Evolutionary conservation across 2,113 vertebrate species (phyloP).

Genomic region (Lepus timidus): DNA sequence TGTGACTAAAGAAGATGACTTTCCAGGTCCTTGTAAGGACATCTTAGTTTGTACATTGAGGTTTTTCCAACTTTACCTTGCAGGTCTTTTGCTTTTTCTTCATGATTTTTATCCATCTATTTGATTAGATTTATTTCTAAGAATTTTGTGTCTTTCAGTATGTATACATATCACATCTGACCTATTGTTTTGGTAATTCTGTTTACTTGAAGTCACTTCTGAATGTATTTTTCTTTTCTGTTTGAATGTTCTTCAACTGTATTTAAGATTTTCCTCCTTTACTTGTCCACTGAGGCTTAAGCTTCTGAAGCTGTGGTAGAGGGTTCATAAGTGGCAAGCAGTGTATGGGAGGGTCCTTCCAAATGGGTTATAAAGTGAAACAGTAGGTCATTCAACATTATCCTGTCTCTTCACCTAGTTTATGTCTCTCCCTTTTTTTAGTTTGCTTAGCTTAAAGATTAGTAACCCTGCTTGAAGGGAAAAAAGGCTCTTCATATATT

Average conservation of each 20-base stretch:
- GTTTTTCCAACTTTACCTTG: not conserved
- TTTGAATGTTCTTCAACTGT: not conserved
- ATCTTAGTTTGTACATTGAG: not conserved
- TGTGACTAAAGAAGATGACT: not conserved
- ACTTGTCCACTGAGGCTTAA: not conserved
- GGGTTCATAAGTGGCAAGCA: not conserved
- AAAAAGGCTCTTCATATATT: not conserved
- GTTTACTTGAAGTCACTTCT: not conserved
- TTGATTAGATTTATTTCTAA: not conserved
- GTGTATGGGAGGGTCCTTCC: not conserved
- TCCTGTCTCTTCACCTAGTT: not conserved
- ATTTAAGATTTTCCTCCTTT: not conserved
- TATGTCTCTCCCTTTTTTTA: not conserved
- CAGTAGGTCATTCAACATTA: too few species aligned
- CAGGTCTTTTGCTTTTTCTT: not conserved
- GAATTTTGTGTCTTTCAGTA: not conserved
- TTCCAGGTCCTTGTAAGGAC: not conserved
- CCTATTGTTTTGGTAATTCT: not conserved
- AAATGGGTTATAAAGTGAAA: not conserved
- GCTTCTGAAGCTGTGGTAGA: not conserved
- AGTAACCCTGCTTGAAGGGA: not conserved
- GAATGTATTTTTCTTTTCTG: not conserved
- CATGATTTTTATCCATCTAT: not conserved
- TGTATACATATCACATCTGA: not conserved
- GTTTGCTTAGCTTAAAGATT: not conserved